Base-by-base conservation (phyloP, 2,797 vertebrate genomes). In the Pyrocephalus nanus region DNA sequence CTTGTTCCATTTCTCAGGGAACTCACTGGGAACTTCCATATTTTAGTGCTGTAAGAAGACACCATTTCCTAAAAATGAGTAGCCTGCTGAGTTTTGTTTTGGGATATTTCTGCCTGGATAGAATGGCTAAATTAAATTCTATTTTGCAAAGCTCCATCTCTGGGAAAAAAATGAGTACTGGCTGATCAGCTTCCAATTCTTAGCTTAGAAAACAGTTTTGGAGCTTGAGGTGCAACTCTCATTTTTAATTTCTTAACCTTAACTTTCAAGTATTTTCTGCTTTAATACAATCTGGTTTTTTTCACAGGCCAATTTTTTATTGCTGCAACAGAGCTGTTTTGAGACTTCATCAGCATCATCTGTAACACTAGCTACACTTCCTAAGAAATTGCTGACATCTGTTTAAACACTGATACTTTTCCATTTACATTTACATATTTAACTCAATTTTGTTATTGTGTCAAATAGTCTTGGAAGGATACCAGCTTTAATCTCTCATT, bases 371-470 rank as follows among this genome's bases (percentile, higher is more conserved):
- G 32, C 60, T 86, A 47, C 2, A 77, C 85, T 95, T 85, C 47
- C 82, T 69, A 88, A 80, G 38, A 96, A 81, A 84, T 66, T 75
- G 23, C 40, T 94, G 88, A 64, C 73, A 70, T 78, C 43, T 93
- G 25, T 84, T 88, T 66, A 84, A 92, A 92, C 66, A 81, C 25
- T 38, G 51, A 38, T 86, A 70, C 21, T 70, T 82, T 73, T 69
- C 18, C 36, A 64, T 79, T 43, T 67, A 61, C 23, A 27, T 7
- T n/a, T n/a, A 25, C 57, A 32, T 77, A 60, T 74, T 88, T 83
- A 72, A 86, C 25, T 67, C 27, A 53, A 66, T 9, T 4, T 77
- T 69, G 23, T 29, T 91, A 74, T n/a, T 60, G 11, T 80, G 70
- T 83, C 50, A 88, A 86, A 78, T 65, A 79, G 15, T 34, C n/a